Base-by-base conservation (phyloP, 2,888 invertebrate species). In the Acleris holmiana region DNA sequence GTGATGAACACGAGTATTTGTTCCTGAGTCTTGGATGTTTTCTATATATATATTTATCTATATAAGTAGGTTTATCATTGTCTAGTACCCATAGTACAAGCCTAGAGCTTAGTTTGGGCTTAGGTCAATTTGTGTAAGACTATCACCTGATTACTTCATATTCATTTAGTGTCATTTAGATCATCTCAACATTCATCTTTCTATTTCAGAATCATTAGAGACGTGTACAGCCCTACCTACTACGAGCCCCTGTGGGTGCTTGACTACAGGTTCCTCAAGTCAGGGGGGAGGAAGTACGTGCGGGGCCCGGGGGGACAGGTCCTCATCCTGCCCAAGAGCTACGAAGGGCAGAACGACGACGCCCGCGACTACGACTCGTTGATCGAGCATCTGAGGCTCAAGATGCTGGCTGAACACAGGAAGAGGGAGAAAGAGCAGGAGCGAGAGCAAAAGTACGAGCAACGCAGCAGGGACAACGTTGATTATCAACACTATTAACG, bases 221-320 rank as follows among this genome's bases (percentile, higher is more conserved):
- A 83, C 41, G 80, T 83, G 13, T 86, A 78, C 73, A 86, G 84
- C 51, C 91, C 91, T 0, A 86, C 85, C 67, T 91, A 85, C 73
- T 76, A 79, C 63, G 85, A 89, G 67, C 90, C 89, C 2, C 83
- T 81, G 8, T 80, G 84, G 76, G 72, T 86, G 44, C 72, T 91
- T 18, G 91, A 91, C 82, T 91, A 88, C 73, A 79, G 91, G 59
- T 90, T 88, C 75, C 67, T 87, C 54, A 89, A 87, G 72, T 80
- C 86, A 0, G 90, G 89, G 0, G 90, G 90, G 6, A 79, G 89
- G 47, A 85, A 88, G 69, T 91, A 89, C 77, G 80, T 82, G 0
- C 83, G 88, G 4, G 83, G 87, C 0, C 85, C 86, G 0, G 89
- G 90, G 0, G 90, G 89, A 1, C 89, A 89, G 66, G 77, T 88